Conservation (phyloP, 2,888 invertebrate species). For the Atethmia centrago region DNA sequence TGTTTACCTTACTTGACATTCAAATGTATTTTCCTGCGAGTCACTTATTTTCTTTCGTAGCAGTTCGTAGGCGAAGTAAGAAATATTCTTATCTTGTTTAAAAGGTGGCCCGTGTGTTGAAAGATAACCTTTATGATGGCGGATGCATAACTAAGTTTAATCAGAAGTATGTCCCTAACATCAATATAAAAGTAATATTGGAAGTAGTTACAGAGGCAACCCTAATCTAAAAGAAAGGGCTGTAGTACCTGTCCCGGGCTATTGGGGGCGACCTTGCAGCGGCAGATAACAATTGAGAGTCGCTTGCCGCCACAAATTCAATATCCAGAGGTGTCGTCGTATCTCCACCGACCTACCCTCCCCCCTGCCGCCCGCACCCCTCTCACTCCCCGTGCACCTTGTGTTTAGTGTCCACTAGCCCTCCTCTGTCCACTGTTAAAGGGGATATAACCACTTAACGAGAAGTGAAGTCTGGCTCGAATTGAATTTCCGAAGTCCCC, state of each 20-base stretch:
- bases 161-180: background rate
- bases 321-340: slow-evolving; percentile 88
- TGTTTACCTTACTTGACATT: slow-evolving; percentile 64
- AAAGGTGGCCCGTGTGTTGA: background rate
- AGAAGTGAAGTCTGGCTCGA: slow-evolving; percentile 86
- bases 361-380: slow-evolving; percentile 53
- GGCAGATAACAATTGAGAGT: slow-evolving; percentile 89
- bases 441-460: slow-evolving; percentile 90
- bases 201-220: slow-evolving; percentile 67
- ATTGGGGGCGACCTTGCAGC: slow-evolving; percentile 86
- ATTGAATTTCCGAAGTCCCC: slow-evolving; percentile 84
- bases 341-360: slow-evolving; percentile 60
- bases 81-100: background rate
- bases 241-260: slow-evolving; percentile 83
- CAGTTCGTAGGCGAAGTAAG: background rate
- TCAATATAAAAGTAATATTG: background rate
- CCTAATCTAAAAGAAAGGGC: slow-evolving; percentile 85
- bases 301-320: slow-evolving; percentile 87
- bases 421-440: slow-evolving; percentile 80
- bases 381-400: slow-evolving; percentile 73
- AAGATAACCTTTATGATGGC: background rate
- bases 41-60: slow-evolving; percentile 38
- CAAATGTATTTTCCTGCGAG: slow-evolving; percentile 52
- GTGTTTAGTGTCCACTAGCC: slow-evolving; percentile 84
- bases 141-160: background rate